Conservation (phyloP, 2,113 vertebrate species). For the Fregetta grallaria region DNA sequence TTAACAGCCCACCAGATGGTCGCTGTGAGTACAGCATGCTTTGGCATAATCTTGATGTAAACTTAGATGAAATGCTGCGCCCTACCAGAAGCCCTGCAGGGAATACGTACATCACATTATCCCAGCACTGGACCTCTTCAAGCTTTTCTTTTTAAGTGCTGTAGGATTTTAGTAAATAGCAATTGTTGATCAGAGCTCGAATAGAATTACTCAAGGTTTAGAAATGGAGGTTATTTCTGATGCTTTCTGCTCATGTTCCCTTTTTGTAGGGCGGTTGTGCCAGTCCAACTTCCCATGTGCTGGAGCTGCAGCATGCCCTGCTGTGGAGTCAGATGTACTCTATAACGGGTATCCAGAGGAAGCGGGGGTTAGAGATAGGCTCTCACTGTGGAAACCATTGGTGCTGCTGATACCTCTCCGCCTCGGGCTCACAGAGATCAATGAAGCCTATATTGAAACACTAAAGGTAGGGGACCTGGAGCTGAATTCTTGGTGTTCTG, state of each 20-base stretch:
- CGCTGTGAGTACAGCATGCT: not conserved
- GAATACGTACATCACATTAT: not conserved
- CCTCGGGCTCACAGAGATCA: slow-evolving; percentile 95
- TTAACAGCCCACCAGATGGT: not conserved
- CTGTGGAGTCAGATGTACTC: slow-evolving; percentile 66
- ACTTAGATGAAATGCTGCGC: not conserved
- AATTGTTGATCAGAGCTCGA: not conserved
- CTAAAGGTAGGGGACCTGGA: slow-evolving; percentile 82
- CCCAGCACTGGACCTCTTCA: not conserved
- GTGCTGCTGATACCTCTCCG: slow-evolving; percentile 96
- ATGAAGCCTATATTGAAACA: slow-evolving; percentile 95
- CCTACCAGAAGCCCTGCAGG: not conserved
- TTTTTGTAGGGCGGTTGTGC: slow-evolving; percentile 83
- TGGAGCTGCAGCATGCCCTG: slow-evolving; percentile 68
- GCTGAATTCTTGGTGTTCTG: not conserved
- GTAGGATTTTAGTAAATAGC: not conserved
- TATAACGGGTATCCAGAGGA: slow-evolving; percentile 79
- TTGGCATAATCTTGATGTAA: not conserved
- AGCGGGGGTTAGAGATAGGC: slow-evolving; percentile 72
- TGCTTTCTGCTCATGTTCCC: not conserved
- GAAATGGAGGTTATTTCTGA: not conserved
- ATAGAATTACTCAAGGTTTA: not conserved
- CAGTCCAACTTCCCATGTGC: slow-evolving; percentile 73
- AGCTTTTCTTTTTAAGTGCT: not conserved
- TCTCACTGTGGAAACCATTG: slow-evolving; percentile 85